Percentiles rank a stretch among this genome's conserved stretches.
Evolutionary conservation across 2,113 vertebrate genomes (phyloP).

Genomic region (Corydoras sp.): DNA sequence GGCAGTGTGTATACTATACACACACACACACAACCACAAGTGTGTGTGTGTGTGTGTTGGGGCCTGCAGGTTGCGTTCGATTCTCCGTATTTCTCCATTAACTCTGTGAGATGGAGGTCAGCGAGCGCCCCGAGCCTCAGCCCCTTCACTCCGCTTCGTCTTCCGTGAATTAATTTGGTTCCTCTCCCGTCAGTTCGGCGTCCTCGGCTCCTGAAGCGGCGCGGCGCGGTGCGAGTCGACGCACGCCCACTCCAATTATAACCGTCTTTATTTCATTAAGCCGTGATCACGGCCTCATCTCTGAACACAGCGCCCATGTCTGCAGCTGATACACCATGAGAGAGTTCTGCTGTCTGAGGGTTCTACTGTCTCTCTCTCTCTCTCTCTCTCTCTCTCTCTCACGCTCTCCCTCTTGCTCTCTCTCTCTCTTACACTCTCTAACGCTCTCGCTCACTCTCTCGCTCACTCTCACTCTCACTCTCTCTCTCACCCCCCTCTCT

Average conservation of each 20-base stretch:
- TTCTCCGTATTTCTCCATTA: not conserved
- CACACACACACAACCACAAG: too few relatives aligned
- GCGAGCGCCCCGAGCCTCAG: not conserved
- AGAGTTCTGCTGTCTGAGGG: too few relatives aligned
- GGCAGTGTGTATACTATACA: too few relatives aligned
- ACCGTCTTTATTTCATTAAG: slow-evolving; percentile 45
- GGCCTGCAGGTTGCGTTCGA: not conserved
- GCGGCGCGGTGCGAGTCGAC: slow-evolving; percentile 16
- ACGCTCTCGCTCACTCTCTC: too few relatives aligned
- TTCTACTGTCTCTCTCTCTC: not conserved
- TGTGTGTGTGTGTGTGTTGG: too few relatives aligned
- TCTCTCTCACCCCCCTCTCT: too few relatives aligned
- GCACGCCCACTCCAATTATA: slow-evolving; percentile 36
- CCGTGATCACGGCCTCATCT: slow-evolving; percentile 52
- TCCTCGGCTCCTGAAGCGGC: not conserved
- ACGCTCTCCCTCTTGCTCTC: too few relatives aligned
- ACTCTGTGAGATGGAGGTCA: not conserved
- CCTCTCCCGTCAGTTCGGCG: slow-evolving; percentile 11
- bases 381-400: too few relatives aligned
- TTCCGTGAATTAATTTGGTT: slow-evolving; percentile 28
- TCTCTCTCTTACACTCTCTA: too few relatives aligned
- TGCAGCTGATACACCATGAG: too few relatives aligned
- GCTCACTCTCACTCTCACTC: too few relatives aligned
- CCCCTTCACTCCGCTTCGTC: slow-evolving; percentile 5
- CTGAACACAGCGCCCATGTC: not conserved